Conservation (phyloP, 2,888 invertebrate genomes). For the Lycia hirtaria region DNA sequence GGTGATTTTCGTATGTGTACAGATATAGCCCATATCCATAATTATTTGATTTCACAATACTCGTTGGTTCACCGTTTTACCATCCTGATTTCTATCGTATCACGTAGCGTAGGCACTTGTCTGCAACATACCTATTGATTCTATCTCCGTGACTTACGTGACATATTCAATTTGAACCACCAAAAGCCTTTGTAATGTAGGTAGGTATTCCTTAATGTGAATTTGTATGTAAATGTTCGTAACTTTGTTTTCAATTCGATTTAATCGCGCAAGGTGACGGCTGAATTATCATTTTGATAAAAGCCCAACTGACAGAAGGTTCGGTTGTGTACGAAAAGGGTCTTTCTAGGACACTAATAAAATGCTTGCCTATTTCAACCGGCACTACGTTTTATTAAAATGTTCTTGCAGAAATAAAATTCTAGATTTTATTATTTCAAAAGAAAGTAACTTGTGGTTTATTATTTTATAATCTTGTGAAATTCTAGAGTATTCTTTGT, state of each 20-base stretch:
- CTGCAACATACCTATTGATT: slow-evolving; percentile 1
- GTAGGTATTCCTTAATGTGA: slow-evolving; percentile 20
- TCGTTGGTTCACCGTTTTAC: too few relatives aligned
- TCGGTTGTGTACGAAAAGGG: slow-evolving; percentile 13
- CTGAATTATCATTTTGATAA: slow-evolving; percentile 35
- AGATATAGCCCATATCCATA: too few relatives aligned
- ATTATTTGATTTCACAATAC: too few relatives aligned
- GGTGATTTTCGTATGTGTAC: too few relatives aligned
- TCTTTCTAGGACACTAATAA: slow-evolving; percentile 1
- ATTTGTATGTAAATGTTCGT: slow-evolving; percentile 34
- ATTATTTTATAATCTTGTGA: neutral
- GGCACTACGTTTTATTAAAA: slow-evolving; percentile 1
- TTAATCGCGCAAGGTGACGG: slow-evolving; percentile 29
- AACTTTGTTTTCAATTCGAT: slow-evolving; percentile 36
- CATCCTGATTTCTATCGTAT: too few relatives aligned
- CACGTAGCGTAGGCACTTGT: too few relatives aligned
- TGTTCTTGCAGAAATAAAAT: neutral
- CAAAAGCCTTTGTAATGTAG: slow-evolving; percentile 6
- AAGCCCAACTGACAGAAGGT: slow-evolving; percentile 30
- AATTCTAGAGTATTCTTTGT: neutral
- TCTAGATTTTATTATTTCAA: neutral
- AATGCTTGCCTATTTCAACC: slow-evolving; percentile 7
- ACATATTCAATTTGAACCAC: slow-evolving; percentile 9
- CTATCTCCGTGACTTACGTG: slow-evolving; percentile 3
- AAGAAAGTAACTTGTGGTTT: neutral